phyloP scores from a whole-genome alignment of 2,888 invertebrate genomes.

The Patella caerulea region DNA sequence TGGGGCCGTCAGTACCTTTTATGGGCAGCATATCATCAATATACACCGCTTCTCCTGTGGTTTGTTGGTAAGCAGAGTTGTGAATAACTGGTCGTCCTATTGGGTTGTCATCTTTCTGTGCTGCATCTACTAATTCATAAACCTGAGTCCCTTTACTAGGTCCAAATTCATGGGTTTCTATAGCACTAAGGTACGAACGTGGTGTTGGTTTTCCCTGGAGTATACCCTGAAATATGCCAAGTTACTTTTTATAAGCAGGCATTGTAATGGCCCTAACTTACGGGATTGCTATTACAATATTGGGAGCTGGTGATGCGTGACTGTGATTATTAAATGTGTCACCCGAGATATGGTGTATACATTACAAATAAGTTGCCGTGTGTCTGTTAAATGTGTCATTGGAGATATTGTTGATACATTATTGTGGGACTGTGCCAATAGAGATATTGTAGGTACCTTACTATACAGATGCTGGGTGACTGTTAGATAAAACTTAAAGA shows the following conservation, averaged over 20 bases:
- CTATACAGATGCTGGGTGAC: conserved; percentile 45
- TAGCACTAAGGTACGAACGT: conserved; percentile 36
- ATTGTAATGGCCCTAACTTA: no score
- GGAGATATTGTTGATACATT: not conserved
- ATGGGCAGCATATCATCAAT: conserved; percentile 88
- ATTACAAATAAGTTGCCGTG: no score
- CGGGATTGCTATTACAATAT: no score
- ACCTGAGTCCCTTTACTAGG: conserved; percentile 63
- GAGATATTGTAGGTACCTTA: no score
- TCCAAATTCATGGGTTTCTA: conserved; percentile 40
- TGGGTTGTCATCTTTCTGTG: conserved; percentile 76
- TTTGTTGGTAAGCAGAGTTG: conserved; percentile 87
- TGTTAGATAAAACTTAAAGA: conserved; percentile 75
- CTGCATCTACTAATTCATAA: conserved; percentile 69
- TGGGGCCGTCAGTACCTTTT: conserved; percentile 36
- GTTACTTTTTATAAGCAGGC: no score
- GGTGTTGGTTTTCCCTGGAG: not conserved
- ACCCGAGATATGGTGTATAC: no score
- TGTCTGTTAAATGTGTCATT: no score
- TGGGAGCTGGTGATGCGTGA: no score
- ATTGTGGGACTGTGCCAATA: no score
- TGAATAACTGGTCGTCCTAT: conserved; percentile 88
- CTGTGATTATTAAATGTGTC: no score
- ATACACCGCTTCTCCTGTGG: conserved; percentile 91
- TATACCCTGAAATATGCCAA: no score